Base-by-base conservation (phyloP, 2,888 invertebrate species). In the Autographa gamma region DNA sequence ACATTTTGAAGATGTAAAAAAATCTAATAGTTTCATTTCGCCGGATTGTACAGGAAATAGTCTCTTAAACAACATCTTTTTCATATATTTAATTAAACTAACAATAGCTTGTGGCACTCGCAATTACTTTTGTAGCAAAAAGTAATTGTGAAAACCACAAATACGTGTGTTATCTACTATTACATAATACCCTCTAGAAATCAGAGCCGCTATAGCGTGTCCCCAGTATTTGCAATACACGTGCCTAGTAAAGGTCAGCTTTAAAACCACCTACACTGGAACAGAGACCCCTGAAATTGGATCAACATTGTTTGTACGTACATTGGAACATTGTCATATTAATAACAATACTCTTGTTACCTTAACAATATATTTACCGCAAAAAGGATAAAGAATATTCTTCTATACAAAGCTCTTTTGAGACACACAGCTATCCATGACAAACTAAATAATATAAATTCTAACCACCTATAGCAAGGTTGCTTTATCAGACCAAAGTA, bases 221-320 rank as follows among this genome's bases (percentile, higher is more conserved):
- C 4, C 48, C 48, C 48, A n/a, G n/a, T 48, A 48, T 48, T 48
- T 48, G 48, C 48, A 48, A 48, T 48, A 48, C 48, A 48, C 48
- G 48, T 48, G 48, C 48, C 48, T 6, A n/a, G 48, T n/a, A 48
- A 48, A 48, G 48, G 48, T 48, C 48, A 48, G 48, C 48, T n/a
- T n/a, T 6, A 48, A n/a, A 48, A 48, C 48, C 48, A 48, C 48
- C 48, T n/a, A 48, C 48, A 48, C 48, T 48, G 48, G 7, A 48
- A n/a, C 7, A 48, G 48, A 48, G 48, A 48, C 48, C 48, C n/a
- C n/a, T 48, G 48, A 48, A 48, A 48, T 48, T 48, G 48, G 48
- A 48, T 48, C n/a, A 48, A n/a, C 48, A 48, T 16, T 48, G 48
- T 48, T 43, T 14, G 43, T 43, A 43, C 4, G 43, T 16, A 16